phyloP scores from a whole-genome alignment of 1,140 invertebrate species.

The Hyles vespertilio region DNA sequence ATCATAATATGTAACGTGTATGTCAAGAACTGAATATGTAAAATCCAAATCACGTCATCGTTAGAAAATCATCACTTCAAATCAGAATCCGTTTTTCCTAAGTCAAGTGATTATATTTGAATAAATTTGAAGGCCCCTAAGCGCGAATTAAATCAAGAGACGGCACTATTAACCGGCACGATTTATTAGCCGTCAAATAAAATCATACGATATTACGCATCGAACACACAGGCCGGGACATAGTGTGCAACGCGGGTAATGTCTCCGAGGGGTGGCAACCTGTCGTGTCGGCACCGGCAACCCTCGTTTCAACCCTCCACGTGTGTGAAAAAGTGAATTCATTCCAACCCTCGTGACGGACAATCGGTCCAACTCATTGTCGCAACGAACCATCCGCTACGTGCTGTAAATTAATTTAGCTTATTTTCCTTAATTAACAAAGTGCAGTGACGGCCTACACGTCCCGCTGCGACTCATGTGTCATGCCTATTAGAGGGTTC shows the following conservation, averaged over 20 bases:
- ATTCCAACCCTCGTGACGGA: conserved; percentile 13
- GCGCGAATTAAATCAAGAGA: conserved; percentile 20
- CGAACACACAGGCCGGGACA: conserved; percentile 21
- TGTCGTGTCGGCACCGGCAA: conserved; percentile 21
- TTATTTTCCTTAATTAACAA: conserved; percentile 8
- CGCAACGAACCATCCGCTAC: no score
- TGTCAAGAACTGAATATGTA: no score
- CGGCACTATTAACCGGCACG: conserved; percentile 15
- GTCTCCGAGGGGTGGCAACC: conserved; percentile 24
- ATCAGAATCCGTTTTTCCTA: neutral
- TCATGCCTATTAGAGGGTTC: no score
- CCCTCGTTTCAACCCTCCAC: conserved; percentile 9
- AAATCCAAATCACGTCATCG: no score
- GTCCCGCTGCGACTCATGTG: no score
- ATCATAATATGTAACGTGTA: no score
- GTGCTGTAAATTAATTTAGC: conserved; percentile 11
- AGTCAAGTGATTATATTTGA: conserved; percentile 16
- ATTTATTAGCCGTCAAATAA: conserved; percentile 28
- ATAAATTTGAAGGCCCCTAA: conserved; percentile 20
- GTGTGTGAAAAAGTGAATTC: conserved; percentile 9
- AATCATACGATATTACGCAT: conserved; percentile 22
- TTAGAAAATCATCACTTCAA: no score
- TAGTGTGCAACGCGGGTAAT: neutral
- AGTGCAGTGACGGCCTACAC: no score
- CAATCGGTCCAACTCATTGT: conserved; percentile 17